A percentile compares a stretch with the other conserved stretches of the same genome.
Evolutionary conservation across 2,888 invertebrate genomes (phyloP).

Genomic region (Selenia dentaria): DNA sequence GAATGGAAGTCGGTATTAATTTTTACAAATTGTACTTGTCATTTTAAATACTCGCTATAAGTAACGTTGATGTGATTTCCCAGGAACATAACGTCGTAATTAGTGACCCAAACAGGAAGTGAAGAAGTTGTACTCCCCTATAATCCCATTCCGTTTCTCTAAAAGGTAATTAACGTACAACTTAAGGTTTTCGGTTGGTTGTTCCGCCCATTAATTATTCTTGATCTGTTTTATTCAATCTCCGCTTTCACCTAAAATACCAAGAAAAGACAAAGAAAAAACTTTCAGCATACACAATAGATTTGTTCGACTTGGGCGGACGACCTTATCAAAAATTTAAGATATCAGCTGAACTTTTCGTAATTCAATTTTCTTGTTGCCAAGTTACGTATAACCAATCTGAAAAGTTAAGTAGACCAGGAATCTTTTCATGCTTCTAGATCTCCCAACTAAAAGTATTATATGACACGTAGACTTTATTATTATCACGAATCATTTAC

Average conservation of each 20-base stretch:
- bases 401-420: slow-evolving; percentile 16
- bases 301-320: slow-evolving; percentile 17
- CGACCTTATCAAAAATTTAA: slow-evolving; percentile 32
- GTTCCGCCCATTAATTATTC: slow-evolving; percentile 33
- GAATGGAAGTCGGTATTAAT: too few relatives aligned
- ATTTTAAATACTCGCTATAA: too few relatives aligned
- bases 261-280: slow-evolving; percentile 21
- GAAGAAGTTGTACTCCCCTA: slow-evolving; percentile 35
- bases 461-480: neutral
- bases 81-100: slow-evolving; percentile 31
- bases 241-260: slow-evolving; percentile 15
- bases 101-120: slow-evolving; percentile 35
- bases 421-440: slow-evolving; percentile 4
- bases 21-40: too few relatives aligned
- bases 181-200: slow-evolving; percentile 33
- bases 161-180: slow-evolving; percentile 42
- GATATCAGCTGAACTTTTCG: slow-evolving; percentile 27
- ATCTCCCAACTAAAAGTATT: slow-evolving; percentile 2
- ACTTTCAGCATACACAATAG: slow-evolving; percentile 29
- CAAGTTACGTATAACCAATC: slow-evolving; percentile 25
- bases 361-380: slow-evolving; percentile 29
- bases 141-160: slow-evolving; percentile 48
- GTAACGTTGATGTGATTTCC: too few relatives aligned
- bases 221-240: slow-evolving; percentile 26
- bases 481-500: too few relatives aligned